These are phyloP conservation scores for Tribolium madens DNA, from an alignment of 1,140 invertebrate genomes.

Conservation along the genomic window DNA sequence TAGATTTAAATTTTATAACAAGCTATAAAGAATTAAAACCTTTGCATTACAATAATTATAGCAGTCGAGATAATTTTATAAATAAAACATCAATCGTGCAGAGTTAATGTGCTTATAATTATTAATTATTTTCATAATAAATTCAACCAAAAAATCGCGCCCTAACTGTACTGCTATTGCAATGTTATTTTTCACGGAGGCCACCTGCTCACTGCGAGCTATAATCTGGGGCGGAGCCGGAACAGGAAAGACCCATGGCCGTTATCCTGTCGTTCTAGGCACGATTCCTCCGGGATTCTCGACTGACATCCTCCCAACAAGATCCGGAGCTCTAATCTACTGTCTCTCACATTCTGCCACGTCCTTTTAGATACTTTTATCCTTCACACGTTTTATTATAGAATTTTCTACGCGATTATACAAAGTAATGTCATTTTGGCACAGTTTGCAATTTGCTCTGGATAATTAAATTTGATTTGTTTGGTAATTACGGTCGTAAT, in stretches of 20 bases:
- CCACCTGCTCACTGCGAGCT: constrained; percentile 24
- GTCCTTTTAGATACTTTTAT: constrained; percentile 12
- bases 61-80: constrained; percentile 11
- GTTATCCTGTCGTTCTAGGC: constrained; percentile 34
- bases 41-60: not conserved
- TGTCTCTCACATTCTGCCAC: constrained; percentile 31
- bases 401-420: not conserved
- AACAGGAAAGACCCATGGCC: constrained; percentile 32
- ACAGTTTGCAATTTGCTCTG: constrained; percentile 5
- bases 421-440: constrained; percentile 1
- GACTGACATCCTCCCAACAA: constrained; percentile 13
- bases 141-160: not conserved
- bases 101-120: constrained; percentile 4
- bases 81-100: constrained; percentile 24
- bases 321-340: constrained; percentile 36
- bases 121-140: not conserved
- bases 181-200: not conserved
- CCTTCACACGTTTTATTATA: constrained; percentile 2
- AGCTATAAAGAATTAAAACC: constrained; percentile 8
- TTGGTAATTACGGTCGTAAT: constrained; percentile 20
- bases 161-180: not conserved
- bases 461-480: constrained; percentile 21
- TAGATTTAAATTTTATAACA: constrained; percentile 18
- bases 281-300: constrained; percentile 30
- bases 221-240: constrained; percentile 33